Base-by-base conservation (phyloP, 2,113 vertebrate species). In the Oncorhynchus masou region DNA sequence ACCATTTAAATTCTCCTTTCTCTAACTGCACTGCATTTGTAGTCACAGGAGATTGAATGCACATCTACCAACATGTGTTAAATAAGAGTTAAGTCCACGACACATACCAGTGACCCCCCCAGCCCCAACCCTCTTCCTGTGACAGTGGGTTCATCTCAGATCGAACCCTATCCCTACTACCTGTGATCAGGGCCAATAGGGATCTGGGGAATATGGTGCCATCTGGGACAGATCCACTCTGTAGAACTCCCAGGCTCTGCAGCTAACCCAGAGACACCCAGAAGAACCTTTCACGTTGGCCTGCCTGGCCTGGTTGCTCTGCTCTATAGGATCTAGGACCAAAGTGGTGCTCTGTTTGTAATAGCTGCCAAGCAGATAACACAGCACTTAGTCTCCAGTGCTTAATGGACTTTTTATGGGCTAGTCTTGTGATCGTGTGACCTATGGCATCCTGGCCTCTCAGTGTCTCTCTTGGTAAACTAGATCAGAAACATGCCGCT, bases 371-470 rank as follows among this genome's bases (percentile, higher is more conserved):
- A 95, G 92, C 90, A 95, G 94, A 96, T 96, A 95, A 96, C 95
- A 96, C 95, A 91, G 93, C 94, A 87, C 95, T 98, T 93, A 95
- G 95, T 93, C 95, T 93, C 92, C 94, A 93, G 90, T 92, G 93
- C 96, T 97, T 98, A 98, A 99, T 99, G 97, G 97, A 97, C 93
- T 96, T 98, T 98, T 98, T 99, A 99, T 97, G 94, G 93, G 92
- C 91, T 90, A 89, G 92, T 91, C 90, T 94, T 92, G 88, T 93
- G 92, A 94, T 95, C 94, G 94, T 92, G 94, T 96, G 96, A 97
- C 96, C 95, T 96, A 90, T 94, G 89, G 92, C 87, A 85, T 90
- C 89, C 83, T 85, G 85, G 87, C 90, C 93, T 88, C 87, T 91
- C 94, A 90, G 93, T 92, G 93, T 94, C 92, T 94, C 93, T 94